These are phyloP conservation scores for Pristionchus exspectatus DNA, from an alignment of 2,888 invertebrate genomes.

Conservation along the genomic window DNA sequence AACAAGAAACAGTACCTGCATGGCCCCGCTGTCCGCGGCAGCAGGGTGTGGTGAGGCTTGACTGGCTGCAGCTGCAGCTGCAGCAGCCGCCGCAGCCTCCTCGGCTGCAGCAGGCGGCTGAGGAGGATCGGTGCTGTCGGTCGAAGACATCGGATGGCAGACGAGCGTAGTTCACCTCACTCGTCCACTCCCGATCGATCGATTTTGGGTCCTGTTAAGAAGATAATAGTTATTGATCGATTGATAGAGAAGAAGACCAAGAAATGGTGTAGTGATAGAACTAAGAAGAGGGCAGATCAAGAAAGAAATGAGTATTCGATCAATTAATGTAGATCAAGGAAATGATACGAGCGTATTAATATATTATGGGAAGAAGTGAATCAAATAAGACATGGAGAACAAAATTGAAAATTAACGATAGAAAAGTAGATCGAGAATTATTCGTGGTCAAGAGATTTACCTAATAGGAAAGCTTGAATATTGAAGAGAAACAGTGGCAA, in stretches of 20 bases:
- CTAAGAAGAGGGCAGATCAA: no score
- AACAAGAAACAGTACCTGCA: not conserved
- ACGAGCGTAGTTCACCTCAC: constrained; percentile 7
- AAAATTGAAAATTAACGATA: no score
- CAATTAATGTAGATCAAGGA: not conserved
- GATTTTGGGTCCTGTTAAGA: not conserved
- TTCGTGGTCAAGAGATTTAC: no score
- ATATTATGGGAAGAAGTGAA: not conserved
- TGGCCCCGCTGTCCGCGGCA: not conserved
- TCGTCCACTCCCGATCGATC: not conserved
- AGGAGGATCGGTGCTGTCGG: constrained; percentile 28
- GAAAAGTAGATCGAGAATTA: no score
- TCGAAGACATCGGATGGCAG: constrained; percentile 30
- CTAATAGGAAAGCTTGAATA: no score
- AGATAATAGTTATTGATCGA: not conserved
- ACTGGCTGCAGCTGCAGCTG: not conserved
- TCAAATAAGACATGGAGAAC: not conserved
- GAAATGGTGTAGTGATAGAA: not conserved
- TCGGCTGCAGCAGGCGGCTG: constrained; percentile 12
- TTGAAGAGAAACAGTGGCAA: no score
- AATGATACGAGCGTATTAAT: not conserved
- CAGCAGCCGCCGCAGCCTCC: constrained; percentile 6
- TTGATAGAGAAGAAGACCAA: not conserved
- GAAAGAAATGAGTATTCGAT: no score
- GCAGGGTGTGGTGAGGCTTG: not conserved